Evolutionary conservation across 2,797 vertebrate genomes (phyloP).

Genomic region (Meriones psammophilus): DNA sequence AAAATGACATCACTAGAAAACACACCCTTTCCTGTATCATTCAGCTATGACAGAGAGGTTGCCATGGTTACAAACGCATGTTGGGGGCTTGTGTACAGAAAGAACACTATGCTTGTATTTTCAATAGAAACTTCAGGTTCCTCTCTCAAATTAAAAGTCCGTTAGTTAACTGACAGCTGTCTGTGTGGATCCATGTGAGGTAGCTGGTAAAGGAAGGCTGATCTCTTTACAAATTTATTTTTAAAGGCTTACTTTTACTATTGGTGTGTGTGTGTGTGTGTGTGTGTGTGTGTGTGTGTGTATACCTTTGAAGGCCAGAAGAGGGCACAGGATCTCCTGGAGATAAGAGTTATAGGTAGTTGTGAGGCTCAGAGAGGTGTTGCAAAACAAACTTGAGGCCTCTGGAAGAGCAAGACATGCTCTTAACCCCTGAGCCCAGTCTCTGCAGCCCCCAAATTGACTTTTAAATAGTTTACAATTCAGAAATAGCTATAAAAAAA

Average conservation of each 20-base stretch:
- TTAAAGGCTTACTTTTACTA: neutral
- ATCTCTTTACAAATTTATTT: neutral
- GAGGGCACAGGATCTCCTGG: neutral
- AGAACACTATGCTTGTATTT: accelerated
- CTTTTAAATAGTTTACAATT: neutral
- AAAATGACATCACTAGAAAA: neutral
- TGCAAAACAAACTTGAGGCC: neutral
- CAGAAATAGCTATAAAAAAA: neutral
- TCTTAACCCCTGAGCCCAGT: neutral
- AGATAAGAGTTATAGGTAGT: neutral
- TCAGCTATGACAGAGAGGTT: neutral
- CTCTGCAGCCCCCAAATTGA: neutral
- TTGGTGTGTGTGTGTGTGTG: neutral
- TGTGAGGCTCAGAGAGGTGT: neutral
- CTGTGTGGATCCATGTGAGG: neutral
- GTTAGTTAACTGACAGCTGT: no score
- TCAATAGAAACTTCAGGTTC: neutral
- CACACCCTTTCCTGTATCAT: neutral
- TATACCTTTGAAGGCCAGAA: neutral
- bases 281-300: neutral
- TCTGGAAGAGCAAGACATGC: neutral
- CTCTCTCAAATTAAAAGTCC: neutral
- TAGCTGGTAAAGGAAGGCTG: neutral
- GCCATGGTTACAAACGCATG: no score
- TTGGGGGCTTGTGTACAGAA: neutral